Conservation (phyloP, 2,797 vertebrate genomes). For the Argya squamiceps region DNA sequence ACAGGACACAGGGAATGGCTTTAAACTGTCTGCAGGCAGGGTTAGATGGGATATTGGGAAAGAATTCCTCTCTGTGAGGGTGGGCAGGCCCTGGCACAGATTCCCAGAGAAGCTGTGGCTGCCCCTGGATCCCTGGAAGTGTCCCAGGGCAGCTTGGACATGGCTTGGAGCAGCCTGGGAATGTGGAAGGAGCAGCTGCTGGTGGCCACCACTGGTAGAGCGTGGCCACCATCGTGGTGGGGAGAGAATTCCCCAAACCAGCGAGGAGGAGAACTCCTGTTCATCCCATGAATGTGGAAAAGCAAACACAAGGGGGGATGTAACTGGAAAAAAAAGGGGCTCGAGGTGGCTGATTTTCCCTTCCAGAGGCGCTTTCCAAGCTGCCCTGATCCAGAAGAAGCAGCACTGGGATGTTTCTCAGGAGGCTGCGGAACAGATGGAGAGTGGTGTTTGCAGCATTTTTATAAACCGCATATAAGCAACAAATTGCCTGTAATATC, state of each 20-base stretch:
- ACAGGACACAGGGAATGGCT: not conserved
- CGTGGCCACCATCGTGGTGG: not conserved
- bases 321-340: too few relatives aligned
- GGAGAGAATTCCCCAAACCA: not conserved
- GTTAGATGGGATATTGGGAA: fast-evolving
- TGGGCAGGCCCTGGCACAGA: not conserved
- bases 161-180: not conserved
- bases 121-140: not conserved
- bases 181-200: not conserved
- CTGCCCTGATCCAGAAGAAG: not conserved
- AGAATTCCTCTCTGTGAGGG: fast-evolving
- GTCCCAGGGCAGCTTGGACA: fast-evolving
- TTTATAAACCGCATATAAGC: conserved; percentile 7
- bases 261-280: not conserved
- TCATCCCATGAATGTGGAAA: not conserved
- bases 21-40: not conserved
- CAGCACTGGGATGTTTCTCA: not conserved
- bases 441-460: not conserved
- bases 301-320: not conserved
- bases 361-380: not conserved
- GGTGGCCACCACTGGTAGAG: not conserved
- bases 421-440: conserved; percentile 1
- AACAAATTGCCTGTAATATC: conserved; percentile 43
- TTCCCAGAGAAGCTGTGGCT: not conserved
- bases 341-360: not conserved